Evolutionary conservation across 1,140 invertebrate species (phyloP).

Genomic region (Bombus soroeensis): DNA sequence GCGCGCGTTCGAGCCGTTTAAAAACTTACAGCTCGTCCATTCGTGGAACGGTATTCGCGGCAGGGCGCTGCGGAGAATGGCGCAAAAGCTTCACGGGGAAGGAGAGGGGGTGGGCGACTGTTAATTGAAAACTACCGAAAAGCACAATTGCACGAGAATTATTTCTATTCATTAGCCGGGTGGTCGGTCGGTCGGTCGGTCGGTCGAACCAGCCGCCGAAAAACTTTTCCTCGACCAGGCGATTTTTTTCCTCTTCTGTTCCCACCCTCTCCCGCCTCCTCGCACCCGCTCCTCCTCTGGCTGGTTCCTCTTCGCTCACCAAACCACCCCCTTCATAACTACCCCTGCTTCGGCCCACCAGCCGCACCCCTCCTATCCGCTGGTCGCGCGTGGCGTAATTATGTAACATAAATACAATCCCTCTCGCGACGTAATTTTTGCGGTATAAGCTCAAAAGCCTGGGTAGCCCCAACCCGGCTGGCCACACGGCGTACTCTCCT

Average conservation of each 20-base stretch:
- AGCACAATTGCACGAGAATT: conserved; percentile 82
- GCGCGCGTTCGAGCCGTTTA: conserved; percentile 62
- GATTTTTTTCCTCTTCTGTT: conserved; percentile 33
- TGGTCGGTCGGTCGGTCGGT: conserved; percentile 59
- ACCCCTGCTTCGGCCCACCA: background rate
- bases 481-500: conserved; percentile 4
- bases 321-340: conserved; percentile 3
- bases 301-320: background rate
- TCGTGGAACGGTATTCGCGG: conserved; percentile 59
- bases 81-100: conserved; percentile 29
- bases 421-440: conserved; percentile 81
- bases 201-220: conserved; percentile 60
- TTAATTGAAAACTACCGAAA: conserved; percentile 84
- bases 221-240: conserved; percentile 76
- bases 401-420: conserved; percentile 83
- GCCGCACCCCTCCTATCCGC: conserved; percentile 45
- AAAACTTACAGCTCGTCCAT: conserved; percentile 73
- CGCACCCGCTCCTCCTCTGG: background rate
- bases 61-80: conserved; percentile 45
- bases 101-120: conserved; percentile 58
- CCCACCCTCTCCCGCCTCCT: conserved; percentile 1
- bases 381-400: conserved; percentile 76
- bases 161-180: conserved; percentile 82
- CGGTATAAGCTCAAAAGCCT: conserved; percentile 82
- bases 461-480: conserved; percentile 37